Evolutionary conservation across 2,113 vertebrate genomes (phyloP), one percentile per base, ranked within the genome.

Genomic region (Electrona antarctica): DNA sequence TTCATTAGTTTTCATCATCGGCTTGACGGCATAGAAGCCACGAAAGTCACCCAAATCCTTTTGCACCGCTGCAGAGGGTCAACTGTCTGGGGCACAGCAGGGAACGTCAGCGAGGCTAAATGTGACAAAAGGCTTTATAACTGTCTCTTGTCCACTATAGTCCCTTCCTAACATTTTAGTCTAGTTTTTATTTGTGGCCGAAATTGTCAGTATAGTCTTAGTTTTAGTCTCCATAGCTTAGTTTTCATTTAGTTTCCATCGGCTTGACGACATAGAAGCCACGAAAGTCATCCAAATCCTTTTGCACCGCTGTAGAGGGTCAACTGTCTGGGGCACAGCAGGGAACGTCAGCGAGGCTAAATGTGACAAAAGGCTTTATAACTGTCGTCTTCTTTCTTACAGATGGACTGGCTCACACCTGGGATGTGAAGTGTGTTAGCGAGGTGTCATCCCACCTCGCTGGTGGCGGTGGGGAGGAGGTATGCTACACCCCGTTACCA

Each of bases 381-480:
- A 89, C 88, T 81, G 75, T 76, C 74, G 68, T 83, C 84, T 85
- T 91, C 83, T 88, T 4, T 79, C 88, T 89, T 91, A 68, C 91
- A 93, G 93, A 90, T 92, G 88, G 86, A 88, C 82, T 85, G 79
- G 84, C 79, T 87, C 76, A 77, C 81, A 81, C 86, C 85, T 86
- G 81, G 78, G 80, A 89, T 89, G 88, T 94, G 90, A 92, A 87
- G 81, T 85, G 88, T 94, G 93, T 87, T 89, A 94, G 89, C 93
- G 93, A 92, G 92, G 92, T 88, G 85, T 90, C 92, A 92, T 90
- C 90, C 91, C 88, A 92, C 92, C 94, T 93, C 90, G 84, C 91
- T 90, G 94, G 95, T 95, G 96, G 94, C 90, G 94, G 95, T 95
- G 96, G 94, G 86, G 93, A 93, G 95, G 95, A 94, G 95, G 92